Conservation (phyloP, 2,113 vertebrate species). For the Leucopsar rothschildi region DNA sequence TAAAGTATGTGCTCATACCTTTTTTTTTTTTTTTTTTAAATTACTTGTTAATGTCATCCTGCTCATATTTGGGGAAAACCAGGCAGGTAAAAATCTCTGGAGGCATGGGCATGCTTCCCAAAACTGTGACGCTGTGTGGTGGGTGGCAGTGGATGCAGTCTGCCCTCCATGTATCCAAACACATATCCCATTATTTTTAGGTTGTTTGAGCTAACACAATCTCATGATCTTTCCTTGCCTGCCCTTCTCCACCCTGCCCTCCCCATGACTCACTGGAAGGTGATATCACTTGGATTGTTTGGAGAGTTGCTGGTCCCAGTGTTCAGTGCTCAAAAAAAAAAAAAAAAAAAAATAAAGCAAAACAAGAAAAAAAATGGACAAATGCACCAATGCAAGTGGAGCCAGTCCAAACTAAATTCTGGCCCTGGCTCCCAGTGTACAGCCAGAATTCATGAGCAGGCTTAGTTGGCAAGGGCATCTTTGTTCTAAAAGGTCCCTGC, state of each 20-base stretch:
- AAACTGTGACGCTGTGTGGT: neutral
- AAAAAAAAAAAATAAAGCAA: neutral
- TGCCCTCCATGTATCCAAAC: neutral
- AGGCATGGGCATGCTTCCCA: neutral
- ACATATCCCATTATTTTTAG: neutral
- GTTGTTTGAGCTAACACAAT: neutral
- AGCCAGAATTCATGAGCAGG: constrained; percentile 12
- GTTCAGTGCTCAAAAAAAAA: neutral
- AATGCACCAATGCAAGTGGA: constrained; percentile 31
- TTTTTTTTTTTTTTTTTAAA: neutral
- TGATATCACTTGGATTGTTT: constrained; percentile 39
- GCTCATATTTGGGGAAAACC: neutral
- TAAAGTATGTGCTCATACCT: neutral
- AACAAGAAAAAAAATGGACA: neutral
- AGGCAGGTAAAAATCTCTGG: neutral
- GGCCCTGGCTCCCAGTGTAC: neutral
- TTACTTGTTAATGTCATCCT: neutral
- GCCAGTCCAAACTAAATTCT: constrained; percentile 37
- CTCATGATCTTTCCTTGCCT: neutral
- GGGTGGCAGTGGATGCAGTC: neutral
- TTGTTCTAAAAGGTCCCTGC: neutral
- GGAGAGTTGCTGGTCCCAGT: neutral
- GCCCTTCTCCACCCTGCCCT: constrained; percentile 34
- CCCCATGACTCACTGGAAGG: constrained; percentile 40
- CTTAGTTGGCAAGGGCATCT: neutral